Evolutionary conservation across 2,113 vertebrate species (phyloP), one percentile per base, ranked within the genome.

Genomic region (Bagarius yarrelli): DNA sequence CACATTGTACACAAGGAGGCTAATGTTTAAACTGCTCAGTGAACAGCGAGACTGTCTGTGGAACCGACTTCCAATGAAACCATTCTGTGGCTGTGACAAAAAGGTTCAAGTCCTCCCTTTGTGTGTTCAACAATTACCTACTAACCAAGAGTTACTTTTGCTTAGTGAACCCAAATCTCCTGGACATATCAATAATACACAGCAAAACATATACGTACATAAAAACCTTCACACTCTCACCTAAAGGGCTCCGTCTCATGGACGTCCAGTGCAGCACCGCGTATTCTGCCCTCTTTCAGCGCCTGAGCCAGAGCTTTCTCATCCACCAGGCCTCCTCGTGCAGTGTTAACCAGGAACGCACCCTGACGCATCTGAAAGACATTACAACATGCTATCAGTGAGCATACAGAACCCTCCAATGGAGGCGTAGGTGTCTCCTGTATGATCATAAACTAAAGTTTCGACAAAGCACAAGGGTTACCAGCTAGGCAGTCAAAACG

Each of bases 191-290:
- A 61, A 30, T 59, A 25, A 61, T 21, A 40, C 36, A 4, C 18
- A 19, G 18, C 3, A 40, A 6, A 47, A 55, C 18, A 73, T n/a
- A n/a, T n/a, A n/a, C n/a, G n/a, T n/a, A n/a, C n/a, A n/a, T n/a
- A n/a, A n/a, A 70, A 21, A 70, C 66, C 32, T 70, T 70, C 14
- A 40, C 16, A 64, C 5, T n/a, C 86, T 87, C 88, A 95, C 94
- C 94, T 95, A 87, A 95, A 94, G 71, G 94, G 94, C 83, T 95
- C 94, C 4, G 93, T 92, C 84, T 94, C 94, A 0, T 94, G 93
- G 44, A 94, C 94, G 1, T 94, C 94, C 83, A 95, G 6, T 16
- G 94, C 94, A 50, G 94, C 94, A 72, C 94, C 94, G 84, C 94
- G 92, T 88, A 95, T 94, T 83, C 94, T 90, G 6, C 94, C 94